Evolutionary conservation across 1,140 invertebrate species (phyloP).

Genomic region (Caenorhabditis inopinata): DNA sequence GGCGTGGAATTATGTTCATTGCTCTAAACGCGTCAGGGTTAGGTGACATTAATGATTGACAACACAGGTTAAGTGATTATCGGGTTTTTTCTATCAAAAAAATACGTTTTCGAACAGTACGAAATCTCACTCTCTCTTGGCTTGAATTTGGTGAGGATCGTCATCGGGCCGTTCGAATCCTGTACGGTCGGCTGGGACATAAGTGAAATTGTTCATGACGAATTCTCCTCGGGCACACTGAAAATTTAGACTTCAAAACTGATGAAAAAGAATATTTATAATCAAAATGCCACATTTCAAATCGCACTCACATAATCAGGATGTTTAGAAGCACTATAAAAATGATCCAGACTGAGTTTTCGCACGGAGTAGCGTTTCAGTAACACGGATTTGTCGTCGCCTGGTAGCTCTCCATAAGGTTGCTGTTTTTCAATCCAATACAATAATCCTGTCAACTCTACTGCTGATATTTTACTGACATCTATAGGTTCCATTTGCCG

Average conservation of each 20-base stretch:
- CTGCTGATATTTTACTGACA: slow-evolving; percentile 45
- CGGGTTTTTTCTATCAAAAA: not conserved
- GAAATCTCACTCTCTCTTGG: slow-evolving; percentile 43
- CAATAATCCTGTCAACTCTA: slow-evolving; percentile 46
- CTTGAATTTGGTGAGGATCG: slow-evolving; percentile 39
- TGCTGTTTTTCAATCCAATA: slow-evolving; percentile 52
- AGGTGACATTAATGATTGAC: slow-evolving; percentile 16
- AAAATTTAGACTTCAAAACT: too few relatives aligned
- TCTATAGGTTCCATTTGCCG: slow-evolving; percentile 43
- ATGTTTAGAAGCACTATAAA: slow-evolving; percentile 48
- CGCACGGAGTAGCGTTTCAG: slow-evolving; percentile 46
- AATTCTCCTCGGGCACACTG: slow-evolving; percentile 34
- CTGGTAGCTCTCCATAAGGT: slow-evolving; percentile 37
- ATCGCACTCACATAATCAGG: not conserved
- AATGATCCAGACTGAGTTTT: slow-evolving; percentile 50
- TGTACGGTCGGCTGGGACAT: slow-evolving; percentile 32
- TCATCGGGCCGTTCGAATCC: slow-evolving; percentile 43
- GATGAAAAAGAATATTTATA: too few relatives aligned
- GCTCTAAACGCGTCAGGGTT: not conserved
- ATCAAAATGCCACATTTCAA: not conserved
- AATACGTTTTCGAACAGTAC: not conserved
- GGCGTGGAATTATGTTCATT: not conserved
- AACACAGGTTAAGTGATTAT: slow-evolving; percentile 1
- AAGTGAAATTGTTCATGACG: slow-evolving; percentile 51
- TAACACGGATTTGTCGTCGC: slow-evolving; percentile 18